Evolutionary conservation across 2,113 vertebrate genomes (phyloP), one percentile per base, ranked within the genome.

Genomic region (Grammomys dolichurus): DNA sequence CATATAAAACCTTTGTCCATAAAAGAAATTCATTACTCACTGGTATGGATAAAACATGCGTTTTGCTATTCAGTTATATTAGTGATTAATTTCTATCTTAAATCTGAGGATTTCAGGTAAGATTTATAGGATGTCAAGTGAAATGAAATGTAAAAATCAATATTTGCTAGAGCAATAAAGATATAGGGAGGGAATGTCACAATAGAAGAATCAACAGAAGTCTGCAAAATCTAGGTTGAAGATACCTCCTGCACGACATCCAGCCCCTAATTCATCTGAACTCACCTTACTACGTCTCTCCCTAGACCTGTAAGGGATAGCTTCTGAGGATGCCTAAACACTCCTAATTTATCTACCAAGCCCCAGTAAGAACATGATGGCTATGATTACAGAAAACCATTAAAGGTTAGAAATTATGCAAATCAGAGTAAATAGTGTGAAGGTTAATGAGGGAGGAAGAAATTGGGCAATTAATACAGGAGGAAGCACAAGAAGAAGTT

Each of bases 1-100:
- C 43, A 48, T 76, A 81, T 76, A 11, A 58, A 81, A 93, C 56
- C 51, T n/a, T 92, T 84, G 31, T 40, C 28, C 92, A 95, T 81
- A 51, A 87, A 85, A 91, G 13, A 86, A 94, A 94, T 90, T 58
- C 72, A 81, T 65, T 46, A 7, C 33, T 63, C 46, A 51, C 24
- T 67, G 58, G 28, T 19, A 26, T 13, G 16, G 5, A 65, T 87
- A 46, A 84, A 94, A 70, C 10, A 36, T 81, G 91, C 36, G 36
- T 46, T 80, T 87, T 51, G 78, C 7, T 5, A 4, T 20, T 51
- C 36, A 84, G 40, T 69, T 92, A n/a, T 3, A 72, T 76, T 58
- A 80, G 10, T 67, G n/a, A 90, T 51, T 63, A 48, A 58, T 63
- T 94, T 85, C 51, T 24, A 92, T 46, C 20, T 48, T 48, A 90